Evolutionary conservation across 2,113 vertebrate species (phyloP), one percentile per base, ranked within the genome.

Genomic region (Ornithorhynchus anatinus): DNA sequence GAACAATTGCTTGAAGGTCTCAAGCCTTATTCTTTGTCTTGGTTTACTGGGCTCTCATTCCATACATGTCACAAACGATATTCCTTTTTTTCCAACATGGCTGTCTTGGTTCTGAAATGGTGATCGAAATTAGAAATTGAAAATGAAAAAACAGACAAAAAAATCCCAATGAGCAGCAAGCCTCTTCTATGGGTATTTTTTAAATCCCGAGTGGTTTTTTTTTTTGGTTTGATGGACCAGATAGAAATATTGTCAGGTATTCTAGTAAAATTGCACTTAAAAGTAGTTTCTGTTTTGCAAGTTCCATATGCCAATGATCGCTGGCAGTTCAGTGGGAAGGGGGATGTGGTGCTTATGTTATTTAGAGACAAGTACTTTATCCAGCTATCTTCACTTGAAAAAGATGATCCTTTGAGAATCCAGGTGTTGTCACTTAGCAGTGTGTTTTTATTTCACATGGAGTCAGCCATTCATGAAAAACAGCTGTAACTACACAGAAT

Each of bases 401-500:
- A 48, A 59, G 16, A 35, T 2, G 10, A 50, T 31, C 13, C n/a
- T 66, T 67, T 59, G 20, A 53, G 52, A 60, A 50, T 61, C 73
- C 51, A 80, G 56, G 57, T 77, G 63, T 75, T 79, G 66, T 43
- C 57, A 31, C 51, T 70, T 72, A 72, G 38, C 39, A 3, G 17
- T 16, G 29, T 74, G 65, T 69, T 85, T 76, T 50, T 56, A 59
- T 31, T 65, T 59, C 63, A 36, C 4, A 69, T 66, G 37, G 39
- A 57, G 10, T 31, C 29, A 81, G 59, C 29, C 29, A 31, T 75
- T 83, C 56, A 38, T 74, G 59, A 52, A 52, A 72, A 83, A 67
- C 68, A 69, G 44, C 40, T 72, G 12, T 64, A 75, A 67, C 72
- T 63, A 72, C 23, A 69, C 14, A 64, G 39, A 6, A 19, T 69